Evolutionary conservation across 2,888 invertebrate genomes (phyloP), one percentile per base, ranked within the genome.

Genomic region (Ophion costatus): DNA sequence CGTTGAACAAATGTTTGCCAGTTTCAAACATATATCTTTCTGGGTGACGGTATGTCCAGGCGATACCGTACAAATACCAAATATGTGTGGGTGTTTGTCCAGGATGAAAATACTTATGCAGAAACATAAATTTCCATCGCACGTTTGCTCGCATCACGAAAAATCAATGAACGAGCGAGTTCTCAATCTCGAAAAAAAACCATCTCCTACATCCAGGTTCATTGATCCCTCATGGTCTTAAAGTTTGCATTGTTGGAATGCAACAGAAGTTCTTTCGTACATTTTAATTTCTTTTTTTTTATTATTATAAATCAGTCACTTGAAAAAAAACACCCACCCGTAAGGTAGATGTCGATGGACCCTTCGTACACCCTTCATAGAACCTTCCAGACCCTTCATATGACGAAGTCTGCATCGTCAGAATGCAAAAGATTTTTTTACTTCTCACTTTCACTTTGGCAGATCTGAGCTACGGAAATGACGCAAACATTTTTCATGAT

Each of bases 1-100:
- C 83, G 87, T 88, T 87, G 85, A 88, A 86, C 86, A 89, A 90
- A 89, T 88, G 87, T 87, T 85, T 84, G 84, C 81, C 73, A 70
- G 7, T 61, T 29, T 63, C 77, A 76, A 82, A 80, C 77, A 69
- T 75, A 67, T 63, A 71, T 45, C 59, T 66, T 51, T 67, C 17
- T 33, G 33, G 51, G 22, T 74, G 45, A 71, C 14, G 59, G 10
- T 38, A 59, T 59, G 33, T 24, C 42, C 22, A 69, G 70, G 76
- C 57, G 56, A 42, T 61, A 17, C 56, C 24, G 67, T 74, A 14
- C 61, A n/a, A 11, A 17, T 5, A 17, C 51, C 20, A n/a, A 69
- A 22, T 24, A 24, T 51, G 51, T 51, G 7, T 69, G 51, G 2
- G 10, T 69, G 22, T 51, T 45, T 51, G 45, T 14, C 22, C 24